Evolutionary conservation across 2,888 invertebrate species (phyloP), one percentile per base, ranked within the genome.

Genomic region (Lasius fuliginosus): DNA sequence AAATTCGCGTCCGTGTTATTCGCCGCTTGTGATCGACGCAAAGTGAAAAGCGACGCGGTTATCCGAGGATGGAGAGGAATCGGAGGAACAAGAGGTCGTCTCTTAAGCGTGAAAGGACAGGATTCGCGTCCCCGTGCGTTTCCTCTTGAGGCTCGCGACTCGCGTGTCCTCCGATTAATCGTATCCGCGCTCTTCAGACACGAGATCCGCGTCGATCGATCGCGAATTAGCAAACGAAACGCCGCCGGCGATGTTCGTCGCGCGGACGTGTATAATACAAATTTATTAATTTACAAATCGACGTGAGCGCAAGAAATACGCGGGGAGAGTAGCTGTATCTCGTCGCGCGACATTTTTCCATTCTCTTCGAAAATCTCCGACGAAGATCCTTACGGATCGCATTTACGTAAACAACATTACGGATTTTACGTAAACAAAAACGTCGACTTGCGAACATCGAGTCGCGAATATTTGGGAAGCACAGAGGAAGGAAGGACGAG

Each of bases 91-190:
- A 42, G 42, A 46, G 46, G 12, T 64, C 64, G 12, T 64, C 64
- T 12, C 69, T 62, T 12, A 60, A 82, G 23, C 53, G 53, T 81
- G 69, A 82, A 62, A 81, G 62, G 69, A 83, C 62, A 81, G 68
- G 60, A 49, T 33, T 68, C 58, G 58, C 60, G 82, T 77, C 60
- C 11, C 46, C 68, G 60, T 83, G 83, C 40, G 53, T 81, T 74
- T 65, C 27, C 60, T 71, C 79, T 71, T 79, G 79, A 71, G 60
- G 23, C 18, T 23, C 8, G 27, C 73, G 71, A 46, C 53, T 53
- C 8, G 8, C 56, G 79, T 58, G 56, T 53, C 23, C 23, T 15
- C 27, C 15, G 58, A 42, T 23, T 18, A 12, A 30, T 23, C 18
- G 33, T n/a, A 71, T 77, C 9, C 40, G 30, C 9, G 58, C 27